Base-by-base conservation (phyloP, 2,888 invertebrate species). In the Troilus luridus region DNA sequence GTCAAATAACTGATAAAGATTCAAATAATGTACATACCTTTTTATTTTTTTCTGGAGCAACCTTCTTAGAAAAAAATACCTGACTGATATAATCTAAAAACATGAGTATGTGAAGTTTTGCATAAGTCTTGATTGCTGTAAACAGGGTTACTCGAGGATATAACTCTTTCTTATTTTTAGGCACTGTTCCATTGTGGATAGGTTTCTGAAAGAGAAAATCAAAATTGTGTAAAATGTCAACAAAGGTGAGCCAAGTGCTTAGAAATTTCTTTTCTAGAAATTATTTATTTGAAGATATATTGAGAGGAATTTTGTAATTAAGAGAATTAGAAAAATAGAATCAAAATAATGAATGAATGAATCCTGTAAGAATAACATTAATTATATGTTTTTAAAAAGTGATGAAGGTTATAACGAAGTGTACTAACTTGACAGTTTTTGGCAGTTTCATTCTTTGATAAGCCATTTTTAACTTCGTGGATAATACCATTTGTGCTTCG, bases 381-480 rank as follows among this genome's bases (percentile, higher is more conserved):
- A 59, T 1, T 17, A 41, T 6, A 77, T 41, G 17, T 2, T 7
- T 77, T 72, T 41, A 77, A 41, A 77, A 41, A 77, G 3, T 77
- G 72, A 17, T 77, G 72, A 19, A 77, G 72, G 72, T 77, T 77
- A 77, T 77, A 88, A 56, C 58, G 6, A 88, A 58, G 88, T 85
- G 56, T 60, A 89, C 89, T 89, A 60, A 89, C 89, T 64, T 67
- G 64, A 89, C n/a, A n/a, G 64, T 14, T 41, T 89, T 89, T 89
- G 54, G 56, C 56, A 85, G 21, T 85, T 64, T 27, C 60, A 19
- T 10, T 77, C n/a, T 88, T 41, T 85, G 54, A 24, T 27, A 77
- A 1, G 14, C 90, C 90, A 64, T 90, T 90, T 41, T 56, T n/a
- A 21, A n/a, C 27, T 88, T 85, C 60, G 17, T 41, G 17, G 41